Evolutionary conservation across 2,888 invertebrate species (phyloP), one percentile per base, ranked within the genome.

Genomic region (Xylocampa areola): DNA sequence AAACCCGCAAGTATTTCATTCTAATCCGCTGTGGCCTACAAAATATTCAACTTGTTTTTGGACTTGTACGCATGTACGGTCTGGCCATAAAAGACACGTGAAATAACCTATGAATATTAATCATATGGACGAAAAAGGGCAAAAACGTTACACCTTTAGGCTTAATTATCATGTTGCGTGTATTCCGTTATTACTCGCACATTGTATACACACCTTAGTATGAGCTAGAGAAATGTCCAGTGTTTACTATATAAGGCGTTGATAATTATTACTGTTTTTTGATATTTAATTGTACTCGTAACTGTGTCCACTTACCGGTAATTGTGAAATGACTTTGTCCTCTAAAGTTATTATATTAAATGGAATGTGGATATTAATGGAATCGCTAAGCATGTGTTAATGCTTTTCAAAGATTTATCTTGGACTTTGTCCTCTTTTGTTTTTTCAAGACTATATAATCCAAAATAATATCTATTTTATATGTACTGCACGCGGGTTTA

Each of bases 21-120:
- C 36, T 41, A 48, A 58, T 21, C 37, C 17, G 29, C 37, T 30
- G 43, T 19, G 50, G 39, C 45, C 32, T 52, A 50, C 37, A 41
- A 52, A 63, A 52, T 50, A 63, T 72, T 63, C 48, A 55, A 30
- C 50, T 63, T 45, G 55, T 55, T 55, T 63, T 55, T 40, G 44
- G 52, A 72, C 45, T 58, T 50, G 29, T 52, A 39, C 49, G 30
- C 39, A 49, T 51, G 53, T 52, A 59, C 36, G 52, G 45, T 19
- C 17, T 33, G 37, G 29, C 14, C 39, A 67, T 60, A 55, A 67
- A 67, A 70, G 58, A 63, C 43, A 63, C 57, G 60, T 60, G 61
- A 63, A 70, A 67, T 63, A 70, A 58, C 57, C 67, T 63, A 70
- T 73, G 71, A 63, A 73, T 74, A 70, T 70, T 70, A 67, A 71